A percentile compares a stretch with the other conserved stretches of the same genome.
Conservation (phyloP, 2,888 invertebrate species). For the Acanthosepion pharaonis region DNA sequence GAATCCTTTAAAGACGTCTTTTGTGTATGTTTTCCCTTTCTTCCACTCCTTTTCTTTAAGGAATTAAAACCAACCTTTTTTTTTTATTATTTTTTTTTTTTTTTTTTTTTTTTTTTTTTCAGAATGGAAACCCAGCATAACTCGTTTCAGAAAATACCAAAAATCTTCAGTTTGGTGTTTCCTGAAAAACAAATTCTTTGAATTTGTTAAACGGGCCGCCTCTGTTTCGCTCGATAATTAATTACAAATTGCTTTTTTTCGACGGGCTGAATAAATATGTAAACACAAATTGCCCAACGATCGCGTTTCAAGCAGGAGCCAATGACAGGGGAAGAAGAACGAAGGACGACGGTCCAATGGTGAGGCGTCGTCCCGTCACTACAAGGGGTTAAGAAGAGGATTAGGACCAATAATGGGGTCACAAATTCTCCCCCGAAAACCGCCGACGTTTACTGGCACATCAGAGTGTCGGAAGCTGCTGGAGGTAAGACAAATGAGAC, state of each 20-base stretch:
- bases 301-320: background rate
- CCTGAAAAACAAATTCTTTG: background rate
- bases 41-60: too few species aligned
- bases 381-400: background rate
- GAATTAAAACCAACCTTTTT: too few species aligned
- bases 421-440: background rate
- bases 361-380: background rate
- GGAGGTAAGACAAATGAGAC: background rate
- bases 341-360: background rate
- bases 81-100: too few species aligned
- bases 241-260: conserved; percentile 17
- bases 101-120: too few species aligned
- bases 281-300: background rate
- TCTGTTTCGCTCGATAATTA: background rate
- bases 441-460: background rate
- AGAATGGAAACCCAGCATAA: background rate
- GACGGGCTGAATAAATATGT: conserved; percentile 33
- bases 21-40: too few species aligned
- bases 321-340: background rate
- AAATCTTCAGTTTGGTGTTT: background rate
- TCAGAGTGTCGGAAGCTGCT: background rate
- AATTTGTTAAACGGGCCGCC: background rate
- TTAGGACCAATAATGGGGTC: conserved; percentile 8
- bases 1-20: too few species aligned
- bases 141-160: background rate